These are phyloP conservation scores for Myotis planiceps DNA, from an alignment of 2,797 vertebrate genomes.

Conservation along the genomic window DNA sequence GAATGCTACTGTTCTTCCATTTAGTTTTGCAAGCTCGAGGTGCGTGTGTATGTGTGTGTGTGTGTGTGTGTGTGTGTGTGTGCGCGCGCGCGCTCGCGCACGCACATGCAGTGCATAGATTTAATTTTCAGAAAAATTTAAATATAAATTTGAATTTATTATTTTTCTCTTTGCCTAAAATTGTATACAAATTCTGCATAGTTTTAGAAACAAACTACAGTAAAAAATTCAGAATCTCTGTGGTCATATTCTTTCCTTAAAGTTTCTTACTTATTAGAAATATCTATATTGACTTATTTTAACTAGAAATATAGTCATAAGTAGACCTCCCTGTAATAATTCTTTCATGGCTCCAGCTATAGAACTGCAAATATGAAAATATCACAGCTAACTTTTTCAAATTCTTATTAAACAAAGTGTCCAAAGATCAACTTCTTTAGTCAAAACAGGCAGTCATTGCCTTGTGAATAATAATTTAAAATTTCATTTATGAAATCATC, in stretches of 20 bases:
- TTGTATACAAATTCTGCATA: conserved; percentile 1
- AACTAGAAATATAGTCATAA: not conserved
- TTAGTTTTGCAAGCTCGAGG: not conserved
- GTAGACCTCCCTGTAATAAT: not conserved
- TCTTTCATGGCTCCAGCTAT: not conserved
- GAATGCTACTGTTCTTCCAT: not conserved
- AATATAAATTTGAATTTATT: not conserved
- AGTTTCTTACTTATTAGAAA: not conserved
- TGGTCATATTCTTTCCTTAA: not conserved
- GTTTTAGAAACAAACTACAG: not conserved
- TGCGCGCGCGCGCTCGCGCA: not conserved
- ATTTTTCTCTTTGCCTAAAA: not conserved
- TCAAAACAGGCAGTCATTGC: not conserved
- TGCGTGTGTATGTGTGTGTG: not conserved
- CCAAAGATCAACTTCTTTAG: conserved; percentile 2
- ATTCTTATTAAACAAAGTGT: not conserved
- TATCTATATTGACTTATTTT: conserved; percentile 14
- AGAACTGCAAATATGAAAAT: not conserved
- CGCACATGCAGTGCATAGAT: not conserved
- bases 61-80: not conserved
- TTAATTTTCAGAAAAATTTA: not conserved
- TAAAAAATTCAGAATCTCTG: not conserved
- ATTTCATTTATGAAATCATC: not conserved
- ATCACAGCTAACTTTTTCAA: conserved; percentile 20
- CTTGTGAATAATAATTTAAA: not conserved